phyloP scores from a whole-genome alignment of 92 coral and sea anemone species.

The Blastomussa wellsi region DNA sequence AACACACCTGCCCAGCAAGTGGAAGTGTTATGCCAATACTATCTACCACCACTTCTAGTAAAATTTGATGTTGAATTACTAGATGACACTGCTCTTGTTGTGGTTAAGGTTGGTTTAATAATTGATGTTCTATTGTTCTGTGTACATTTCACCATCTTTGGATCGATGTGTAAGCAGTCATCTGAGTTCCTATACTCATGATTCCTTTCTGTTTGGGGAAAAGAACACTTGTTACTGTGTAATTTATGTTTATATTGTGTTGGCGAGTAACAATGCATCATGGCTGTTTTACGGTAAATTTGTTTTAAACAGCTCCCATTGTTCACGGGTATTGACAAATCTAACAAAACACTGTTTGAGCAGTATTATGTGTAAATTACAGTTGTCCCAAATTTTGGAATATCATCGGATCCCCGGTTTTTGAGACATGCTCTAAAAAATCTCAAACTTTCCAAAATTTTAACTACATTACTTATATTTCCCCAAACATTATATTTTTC shows the following conservation, averaged over 20 bases:
- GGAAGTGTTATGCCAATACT: constrained; percentile 4
- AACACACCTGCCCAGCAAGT: background rate
- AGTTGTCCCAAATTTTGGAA: too few relatives aligned
- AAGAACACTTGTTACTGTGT: background rate
- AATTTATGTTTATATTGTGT: background rate
- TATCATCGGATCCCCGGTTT: too few relatives aligned
- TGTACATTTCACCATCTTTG: constrained; percentile 11
- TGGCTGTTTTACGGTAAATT: too few relatives aligned
- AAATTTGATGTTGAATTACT: constrained; percentile 22
- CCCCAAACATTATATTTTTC: too few relatives aligned
- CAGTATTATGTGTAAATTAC: too few relatives aligned
- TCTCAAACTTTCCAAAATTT: too few relatives aligned
- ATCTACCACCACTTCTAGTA: constrained; percentile 23
- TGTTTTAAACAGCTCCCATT: too few relatives aligned
- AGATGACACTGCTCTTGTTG: background rate
- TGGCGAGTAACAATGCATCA: too few relatives aligned
- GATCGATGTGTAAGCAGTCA: background rate
- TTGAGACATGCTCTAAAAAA: too few relatives aligned
- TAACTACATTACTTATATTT: too few relatives aligned
- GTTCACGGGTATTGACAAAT: too few relatives aligned
- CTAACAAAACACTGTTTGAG: too few relatives aligned
- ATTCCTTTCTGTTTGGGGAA: constrained; percentile 3
- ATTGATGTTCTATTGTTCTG: background rate
- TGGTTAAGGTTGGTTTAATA: background rate
- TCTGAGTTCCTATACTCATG: background rate